phyloP scores from a whole-genome alignment of 2,888 invertebrate species.

The Rhodophaea formosa region DNA sequence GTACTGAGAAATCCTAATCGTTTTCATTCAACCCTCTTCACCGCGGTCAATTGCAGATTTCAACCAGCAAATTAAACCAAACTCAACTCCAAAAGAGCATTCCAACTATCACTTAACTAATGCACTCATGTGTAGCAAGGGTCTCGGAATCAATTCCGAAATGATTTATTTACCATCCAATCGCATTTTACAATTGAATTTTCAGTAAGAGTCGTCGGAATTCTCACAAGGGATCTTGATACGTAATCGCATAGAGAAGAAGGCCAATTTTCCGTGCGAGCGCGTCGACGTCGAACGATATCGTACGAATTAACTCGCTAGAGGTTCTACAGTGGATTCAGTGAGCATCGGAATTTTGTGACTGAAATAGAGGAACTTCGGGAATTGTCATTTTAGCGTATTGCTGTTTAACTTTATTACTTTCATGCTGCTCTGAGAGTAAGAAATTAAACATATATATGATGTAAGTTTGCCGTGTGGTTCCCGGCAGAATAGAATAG shows the following conservation, averaged over 20 bases:
- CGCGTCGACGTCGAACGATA: slow-evolving; percentile 57
- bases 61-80: slow-evolving; percentile 3
- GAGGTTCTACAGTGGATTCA: slow-evolving; percentile 47
- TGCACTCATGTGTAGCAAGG: slow-evolving; percentile 10
- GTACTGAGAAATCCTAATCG: too few relatives aligned
- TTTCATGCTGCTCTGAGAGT: too few relatives aligned
- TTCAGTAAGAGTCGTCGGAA: slow-evolving; percentile 39
- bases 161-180: slow-evolving; percentile 39
- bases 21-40: slow-evolving; percentile 3
- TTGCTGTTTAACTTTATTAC: too few relatives aligned
- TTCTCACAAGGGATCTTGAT: slow-evolving; percentile 64
- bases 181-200: slow-evolving; percentile 60
- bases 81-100: slow-evolving; percentile 1
- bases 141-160: slow-evolving; percentile 33
- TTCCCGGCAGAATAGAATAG: too few relatives aligned
- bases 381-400: too few relatives aligned
- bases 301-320: slow-evolving; percentile 67
- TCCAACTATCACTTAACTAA: slow-evolving; percentile 13
- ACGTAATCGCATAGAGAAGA: slow-evolving; percentile 69
- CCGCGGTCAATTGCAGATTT: slow-evolving; percentile 11
- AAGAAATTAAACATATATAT: too few relatives aligned
- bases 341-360: slow-evolving; percentile 5
- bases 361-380: too few relatives aligned
- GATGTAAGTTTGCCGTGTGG: too few relatives aligned
- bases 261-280: slow-evolving; percentile 75